Evolutionary conservation across 2,797 vertebrate genomes (phyloP).

Genomic region (Mastacembelus armatus): DNA sequence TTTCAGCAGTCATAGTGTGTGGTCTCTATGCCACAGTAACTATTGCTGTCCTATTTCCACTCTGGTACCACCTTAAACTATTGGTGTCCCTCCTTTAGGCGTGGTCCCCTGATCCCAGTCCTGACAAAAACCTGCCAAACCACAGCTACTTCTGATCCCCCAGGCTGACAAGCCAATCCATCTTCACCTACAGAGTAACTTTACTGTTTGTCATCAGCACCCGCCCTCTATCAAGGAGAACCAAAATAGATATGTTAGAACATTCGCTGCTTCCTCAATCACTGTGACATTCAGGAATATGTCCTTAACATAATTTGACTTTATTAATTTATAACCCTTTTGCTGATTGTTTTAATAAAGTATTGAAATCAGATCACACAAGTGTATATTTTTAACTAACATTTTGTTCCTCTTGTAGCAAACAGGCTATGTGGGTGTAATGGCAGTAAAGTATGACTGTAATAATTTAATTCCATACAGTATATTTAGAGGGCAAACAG

Average conservation of each 20-base stretch:
- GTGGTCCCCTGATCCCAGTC: slow-evolving; percentile 68
- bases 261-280: slow-evolving; percentile 45
- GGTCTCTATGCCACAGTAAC: slow-evolving; percentile 60
- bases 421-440: slow-evolving; percentile 41
- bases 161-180: slow-evolving; percentile 79
- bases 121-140: slow-evolving; percentile 80
- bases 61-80: slow-evolving; percentile 47
- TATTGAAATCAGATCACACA: slow-evolving; percentile 4
- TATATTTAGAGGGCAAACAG: slow-evolving; percentile 79
- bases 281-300: slow-evolving; percentile 42
- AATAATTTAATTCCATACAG: slow-evolving; percentile 75
- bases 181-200: slow-evolving; percentile 73
- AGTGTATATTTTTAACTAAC: slow-evolving; percentile 5
- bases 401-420: slow-evolving; percentile 41
- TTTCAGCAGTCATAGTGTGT: slow-evolving; percentile 59
- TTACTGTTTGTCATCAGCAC: slow-evolving; percentile 66
- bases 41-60: slow-evolving; percentile 62
- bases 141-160: slow-evolving; percentile 70
- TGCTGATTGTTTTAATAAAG: slow-evolving; percentile 2
- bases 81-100: slow-evolving; percentile 60
- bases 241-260: slow-evolving; percentile 70
- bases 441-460: slow-evolving; percentile 56
- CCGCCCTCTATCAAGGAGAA: slow-evolving; percentile 79
- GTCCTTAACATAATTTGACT: slow-evolving; percentile 9
- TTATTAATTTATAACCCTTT: slow-evolving; percentile 9